Base-by-base conservation (phyloP, 2,797 vertebrate genomes). In the Ciconia nigra region DNA sequence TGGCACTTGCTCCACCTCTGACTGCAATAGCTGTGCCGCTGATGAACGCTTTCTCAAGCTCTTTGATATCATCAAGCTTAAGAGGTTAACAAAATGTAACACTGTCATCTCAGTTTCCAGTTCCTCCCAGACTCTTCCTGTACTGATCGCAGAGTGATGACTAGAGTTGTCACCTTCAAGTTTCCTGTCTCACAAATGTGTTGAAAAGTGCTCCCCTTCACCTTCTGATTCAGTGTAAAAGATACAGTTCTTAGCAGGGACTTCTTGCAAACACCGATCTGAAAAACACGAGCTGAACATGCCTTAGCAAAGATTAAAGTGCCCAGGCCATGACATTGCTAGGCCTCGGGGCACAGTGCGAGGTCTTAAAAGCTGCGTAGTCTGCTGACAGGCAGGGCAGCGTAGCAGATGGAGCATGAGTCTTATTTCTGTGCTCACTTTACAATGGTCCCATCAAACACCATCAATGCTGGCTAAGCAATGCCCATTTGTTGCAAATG, bases 401-500 rank as follows among this genome's bases (percentile, higher is more conserved):
- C 2, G 22, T 0, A 10, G n/a, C 2, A 65, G 29, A 24, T 24
- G 37, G n/a, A 83, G 6, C 51, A n/a, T 0, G 44, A 20, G 33
- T 18, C 44, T 72, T 13, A 8, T 2, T 61, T 37, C 57, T 61
- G 39, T 29, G 55, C 41, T 39, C 19, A 8, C 1, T 39, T 33
- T 26, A 4, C 6, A 58, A 35, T 2, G 22, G n/a, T 52, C 37
- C 74, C 12, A 7, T 33, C 70, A 44, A 24, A 93, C 22, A 3
- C 61, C 73, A 44, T 13, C 35, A 15, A 0, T 16, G 62, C 57
- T 47, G 70, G 37, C 65, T 72, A 76, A 61, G 41, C 42, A 76
- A 10, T 6, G 28, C 35, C 33, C 39, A 6, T 14, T 2, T 42
- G 37, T 2, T 57, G 42, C 37, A 82, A 74, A 46, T 13, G 49